Base-by-base conservation (phyloP, 2,113 vertebrate species). In the Lucifuga dentata region DNA sequence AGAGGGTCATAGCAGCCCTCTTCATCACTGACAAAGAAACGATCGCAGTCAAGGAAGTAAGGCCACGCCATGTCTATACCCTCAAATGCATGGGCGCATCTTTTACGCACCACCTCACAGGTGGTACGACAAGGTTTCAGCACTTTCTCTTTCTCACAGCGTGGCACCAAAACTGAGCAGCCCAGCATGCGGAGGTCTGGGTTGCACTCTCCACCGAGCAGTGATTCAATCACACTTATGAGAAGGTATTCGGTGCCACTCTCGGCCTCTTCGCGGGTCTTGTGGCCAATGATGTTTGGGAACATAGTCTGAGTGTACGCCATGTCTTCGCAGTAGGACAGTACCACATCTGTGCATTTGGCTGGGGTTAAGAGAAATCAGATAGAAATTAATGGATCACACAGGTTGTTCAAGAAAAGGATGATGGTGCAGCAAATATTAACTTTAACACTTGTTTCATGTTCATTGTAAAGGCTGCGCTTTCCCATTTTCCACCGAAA, bases 41-140 rank as follows among this genome's bases (percentile, higher is more conserved):
- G 94, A 36, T 94, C 89, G 0, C 97, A 99, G 89, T 98, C 95
- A 38, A 99, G 87, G 81, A 97, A 99, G 85, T 98, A 98, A 23
- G 97, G 97, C 97, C 97, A 99, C 11, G 96, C 95, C 97, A 99
- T 99, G 52, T 94, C 87, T 45, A 99, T 98, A 1, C 71, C 86
- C 1, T 96, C 94, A 2, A 99, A 98, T 3, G 93, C 92, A 0
- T 90, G 90, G 26, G 80, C 81, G 78, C 97, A 99, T 41, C 60
- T 90, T 16, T 85, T 92, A 0, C 50, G 92, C 44, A 95, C 90
- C 1, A 53, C 85, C 76, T 96, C 93, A 3, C 97, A 98, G 8
- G 92, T 55, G 0, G 66, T 86, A 32, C 94, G 92, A 53, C 97
- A 99, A 10, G 97, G 95, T 63, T 92, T 95, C 68, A 84, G 61